Percentiles rank a stretch among this genome's conserved stretches.
These are phyloP conservation scores for Pantelozetes paolii DNA, from an alignment of 2,888 invertebrate genomes.

Conservation along the genomic window DNA sequence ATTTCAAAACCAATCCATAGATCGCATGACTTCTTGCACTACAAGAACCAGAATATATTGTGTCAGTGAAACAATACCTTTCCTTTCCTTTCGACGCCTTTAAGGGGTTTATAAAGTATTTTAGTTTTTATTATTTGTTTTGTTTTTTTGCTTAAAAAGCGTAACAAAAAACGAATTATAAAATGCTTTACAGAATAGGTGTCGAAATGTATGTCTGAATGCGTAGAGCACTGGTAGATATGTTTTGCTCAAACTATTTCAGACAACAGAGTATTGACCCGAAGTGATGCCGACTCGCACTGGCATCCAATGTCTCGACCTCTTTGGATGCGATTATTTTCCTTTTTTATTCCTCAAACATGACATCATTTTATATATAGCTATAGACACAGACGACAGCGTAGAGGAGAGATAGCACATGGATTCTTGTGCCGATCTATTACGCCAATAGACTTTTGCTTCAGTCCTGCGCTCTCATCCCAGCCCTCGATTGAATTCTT, in stretches of 20 bases:
- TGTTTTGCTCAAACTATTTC: not conserved
- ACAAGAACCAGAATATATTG: too few relatives aligned
- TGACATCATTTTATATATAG: constrained; percentile 15
- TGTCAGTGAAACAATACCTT: too few relatives aligned
- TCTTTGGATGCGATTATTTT: not conserved
- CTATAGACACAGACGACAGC: not conserved
- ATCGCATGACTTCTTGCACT: not conserved
- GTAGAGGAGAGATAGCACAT: not conserved
- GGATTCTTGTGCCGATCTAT: not conserved
- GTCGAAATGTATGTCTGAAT: not conserved
- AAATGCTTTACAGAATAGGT: too few relatives aligned
- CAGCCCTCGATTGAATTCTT: not conserved
- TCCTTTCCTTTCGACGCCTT: too few relatives aligned
- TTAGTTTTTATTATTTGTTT: too few relatives aligned
- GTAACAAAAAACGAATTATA: too few relatives aligned
- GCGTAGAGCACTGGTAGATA: not conserved
- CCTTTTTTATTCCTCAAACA: not conserved
- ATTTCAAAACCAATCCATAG: not conserved
- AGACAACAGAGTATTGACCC: not conserved
- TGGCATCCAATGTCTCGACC: constrained; percentile 23
- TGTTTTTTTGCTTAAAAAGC: too few relatives aligned
- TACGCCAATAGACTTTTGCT: not conserved
- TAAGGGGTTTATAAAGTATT: too few relatives aligned
- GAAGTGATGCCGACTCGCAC: not conserved
- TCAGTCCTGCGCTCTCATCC: not conserved